These are phyloP conservation scores for Octonoba sinensis DNA, from an alignment of 2,888 invertebrate genomes.

Conservation along the genomic window DNA sequence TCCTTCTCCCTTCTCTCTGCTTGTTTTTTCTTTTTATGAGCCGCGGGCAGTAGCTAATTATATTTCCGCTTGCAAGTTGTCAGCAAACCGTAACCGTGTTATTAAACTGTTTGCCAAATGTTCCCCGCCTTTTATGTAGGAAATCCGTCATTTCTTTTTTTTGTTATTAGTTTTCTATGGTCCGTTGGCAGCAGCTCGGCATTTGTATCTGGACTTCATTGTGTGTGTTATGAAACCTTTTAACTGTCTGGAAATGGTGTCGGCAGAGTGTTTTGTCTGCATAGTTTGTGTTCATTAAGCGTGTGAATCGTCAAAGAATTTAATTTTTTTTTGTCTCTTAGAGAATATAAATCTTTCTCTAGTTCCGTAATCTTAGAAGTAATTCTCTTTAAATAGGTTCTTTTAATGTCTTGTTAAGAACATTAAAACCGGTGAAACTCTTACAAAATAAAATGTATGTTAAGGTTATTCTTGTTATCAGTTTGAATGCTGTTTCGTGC, in stretches of 20 bases:
- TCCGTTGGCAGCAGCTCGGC: slow-evolving; percentile 24
- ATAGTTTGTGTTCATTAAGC: too few species aligned
- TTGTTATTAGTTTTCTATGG: slow-evolving; percentile 25
- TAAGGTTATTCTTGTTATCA: too few species aligned
- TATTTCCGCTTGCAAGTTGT: slow-evolving; percentile 57
- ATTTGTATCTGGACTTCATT: neutral
- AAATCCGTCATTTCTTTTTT: slow-evolving; percentile 3
- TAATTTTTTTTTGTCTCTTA: too few species aligned
- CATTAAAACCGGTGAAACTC: too few species aligned
- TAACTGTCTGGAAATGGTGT: slow-evolving; percentile 13
- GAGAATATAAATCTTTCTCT: too few species aligned
- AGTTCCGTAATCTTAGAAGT: too few species aligned
- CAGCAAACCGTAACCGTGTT: slow-evolving; percentile 60
- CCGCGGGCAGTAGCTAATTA: slow-evolving; percentile 56
- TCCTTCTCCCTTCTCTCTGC: neutral
- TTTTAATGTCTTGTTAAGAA: too few species aligned
- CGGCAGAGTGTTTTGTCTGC: slow-evolving; percentile 1
- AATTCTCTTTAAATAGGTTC: too few species aligned
- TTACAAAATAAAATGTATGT: too few species aligned
- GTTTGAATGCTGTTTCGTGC: too few species aligned
- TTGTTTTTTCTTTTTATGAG: slow-evolving; percentile 14
- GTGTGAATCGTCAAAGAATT: too few species aligned
- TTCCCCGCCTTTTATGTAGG: slow-evolving; percentile 47
- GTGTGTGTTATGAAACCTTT: too few species aligned
- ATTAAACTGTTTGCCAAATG: slow-evolving; percentile 60